These are phyloP conservation scores for Hypsibius dujardini DNA, from an alignment of 1,140 invertebrate species.

Conservation along the genomic window DNA sequence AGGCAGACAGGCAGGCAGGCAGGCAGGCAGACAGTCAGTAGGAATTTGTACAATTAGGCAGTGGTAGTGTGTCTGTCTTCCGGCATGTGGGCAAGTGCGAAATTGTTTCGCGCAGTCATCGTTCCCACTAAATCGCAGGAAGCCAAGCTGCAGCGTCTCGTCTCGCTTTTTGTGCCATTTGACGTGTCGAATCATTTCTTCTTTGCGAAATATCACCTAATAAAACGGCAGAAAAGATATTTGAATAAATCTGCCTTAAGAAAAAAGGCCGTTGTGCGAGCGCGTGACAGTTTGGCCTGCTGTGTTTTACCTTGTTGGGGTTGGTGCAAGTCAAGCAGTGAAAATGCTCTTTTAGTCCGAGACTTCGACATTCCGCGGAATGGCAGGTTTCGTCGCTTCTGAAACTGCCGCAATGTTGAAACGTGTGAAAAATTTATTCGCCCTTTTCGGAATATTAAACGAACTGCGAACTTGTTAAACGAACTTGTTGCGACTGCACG, in stretches of 20 bases:
- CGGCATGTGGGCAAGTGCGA: constrained; percentile 68
- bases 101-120: constrained; percentile 72
- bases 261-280: background rate
- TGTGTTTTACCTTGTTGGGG: constrained; percentile 1
- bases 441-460: too few relatives aligned
- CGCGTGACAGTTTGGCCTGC: background rate
- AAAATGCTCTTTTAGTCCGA: constrained; percentile 11
- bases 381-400: constrained; percentile 13
- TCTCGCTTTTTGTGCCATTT: constrained; percentile 98
- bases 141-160: constrained; percentile 84
- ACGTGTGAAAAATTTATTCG: background rate
- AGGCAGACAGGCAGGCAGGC: background rate
- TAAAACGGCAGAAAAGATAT: too few relatives aligned
- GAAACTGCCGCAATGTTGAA: background rate
- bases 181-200: constrained; percentile 94
- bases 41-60: constrained; percentile 57
- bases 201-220: constrained; percentile 80
- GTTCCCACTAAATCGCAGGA: constrained; percentile 76
- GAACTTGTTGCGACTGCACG: too few relatives aligned
- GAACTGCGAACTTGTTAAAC: too few relatives aligned
- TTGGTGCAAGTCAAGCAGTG: constrained; percentile 7
- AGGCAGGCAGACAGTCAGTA: background rate
- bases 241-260: background rate
- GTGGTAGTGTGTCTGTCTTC: constrained; percentile 95
- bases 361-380: constrained; percentile 10